Base-by-base conservation (phyloP, 2,797 vertebrate species). In the Anomalospiza imberbis region DNA sequence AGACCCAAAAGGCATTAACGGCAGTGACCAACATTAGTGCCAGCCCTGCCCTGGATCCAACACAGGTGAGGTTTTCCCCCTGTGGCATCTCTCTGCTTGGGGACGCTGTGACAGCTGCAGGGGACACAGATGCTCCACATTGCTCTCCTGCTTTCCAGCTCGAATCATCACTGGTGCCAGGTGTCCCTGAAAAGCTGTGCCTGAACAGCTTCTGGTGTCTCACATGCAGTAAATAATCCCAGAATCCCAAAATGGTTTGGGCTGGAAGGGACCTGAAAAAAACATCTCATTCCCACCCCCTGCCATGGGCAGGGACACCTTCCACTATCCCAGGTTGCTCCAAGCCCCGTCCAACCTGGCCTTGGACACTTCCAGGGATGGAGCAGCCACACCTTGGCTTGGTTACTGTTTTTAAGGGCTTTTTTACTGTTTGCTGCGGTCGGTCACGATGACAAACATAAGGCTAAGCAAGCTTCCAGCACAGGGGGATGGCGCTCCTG, bases 21-120 rank as follows among this genome's bases (percentile, higher is more conserved):
- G 53, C 7, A 0, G 36, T 0, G 0, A 47, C 2, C 9, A 36
- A 1, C 6, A 1, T 10, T 2, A 17, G 36, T 8, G 44, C 31
- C n/a, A 17, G 29, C 25, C 51, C 7, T 0, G 7, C n/a, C 62
- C 42, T 21, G 34, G 7, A 7, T 45, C 16, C 55, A 42, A 48
- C 4, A 1, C 58, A 25, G 60, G 38, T 7, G 32, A 47, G 44
- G 24, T 22, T 84, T 45, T 50, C 13, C 20, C 13, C 19, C n/a
- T 2, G 22, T 2, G 9, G 14, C 51, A 34, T 15, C 28, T 55
- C 58, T 51, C 4, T 1, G 12, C 63, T 42, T 32, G 17, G 40
- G 34, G 72, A 48, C 3, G 2, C 47, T 5, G 42, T 20, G 53
- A 6, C 31, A 66, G 29, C 34, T 36, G 62, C 40, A 19, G 42